These are phyloP conservation scores for Danaus melanippus DNA, from an alignment of 1,140 invertebrate species.

Conservation along the genomic window DNA sequence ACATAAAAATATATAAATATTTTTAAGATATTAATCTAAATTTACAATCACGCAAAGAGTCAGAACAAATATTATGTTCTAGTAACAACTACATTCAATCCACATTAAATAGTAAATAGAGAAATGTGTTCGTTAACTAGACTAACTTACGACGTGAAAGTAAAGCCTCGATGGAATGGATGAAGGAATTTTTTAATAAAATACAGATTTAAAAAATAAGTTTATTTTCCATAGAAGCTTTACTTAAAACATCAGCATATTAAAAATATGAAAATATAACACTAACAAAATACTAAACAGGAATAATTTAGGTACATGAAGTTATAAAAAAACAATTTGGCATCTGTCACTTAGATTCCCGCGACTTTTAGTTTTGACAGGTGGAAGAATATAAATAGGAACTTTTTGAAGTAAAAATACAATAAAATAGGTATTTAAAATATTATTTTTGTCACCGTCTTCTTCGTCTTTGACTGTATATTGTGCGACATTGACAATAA, in stretches of 20 bases:
- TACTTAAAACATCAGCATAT: constrained; percentile 18
- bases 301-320: not conserved
- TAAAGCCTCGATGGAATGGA: constrained; percentile 35
- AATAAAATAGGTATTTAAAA: not conserved
- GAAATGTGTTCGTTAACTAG: constrained; percentile 1
- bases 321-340: constrained; percentile 1
- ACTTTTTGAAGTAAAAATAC: not conserved
- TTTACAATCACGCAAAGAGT: not conserved
- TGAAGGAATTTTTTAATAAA: constrained; percentile 23
- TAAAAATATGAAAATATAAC: constrained; percentile 4
- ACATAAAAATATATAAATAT: no score
- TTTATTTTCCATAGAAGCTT: constrained; percentile 38
- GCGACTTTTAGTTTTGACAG: no score
- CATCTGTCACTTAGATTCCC: not conserved
- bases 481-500: no score
- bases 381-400: no score
- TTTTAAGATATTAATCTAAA: not conserved
- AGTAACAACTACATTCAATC: not conserved
- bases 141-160: constrained; percentile 14
- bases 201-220: constrained; percentile 13
- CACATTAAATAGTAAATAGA: no score
- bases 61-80: not conserved
- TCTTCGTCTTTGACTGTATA: no score
- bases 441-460: not conserved
- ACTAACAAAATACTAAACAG: constrained; percentile 5